Base-by-base conservation (phyloP, 2,888 invertebrate genomes). In the Saturnia pavonia region DNA sequence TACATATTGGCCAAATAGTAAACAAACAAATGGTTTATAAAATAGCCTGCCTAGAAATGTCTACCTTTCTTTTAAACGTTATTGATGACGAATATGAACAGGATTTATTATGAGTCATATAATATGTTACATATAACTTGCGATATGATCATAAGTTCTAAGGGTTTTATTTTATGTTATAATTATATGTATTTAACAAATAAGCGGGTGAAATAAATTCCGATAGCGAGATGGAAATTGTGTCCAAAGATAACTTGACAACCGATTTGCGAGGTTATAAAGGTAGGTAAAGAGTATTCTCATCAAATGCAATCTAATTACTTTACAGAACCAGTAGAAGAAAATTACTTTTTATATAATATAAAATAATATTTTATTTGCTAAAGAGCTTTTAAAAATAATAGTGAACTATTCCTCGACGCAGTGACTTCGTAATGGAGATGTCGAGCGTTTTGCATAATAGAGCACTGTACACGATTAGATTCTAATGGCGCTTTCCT, bases 381-480 rank as follows among this genome's bases (percentile, higher is more conserved):
- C 27, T 25, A 27, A 60, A 60, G 14, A 27, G 27, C 25, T 60
- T 60, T 57, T 14, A 14, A 60, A 60, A 60, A 60, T 27, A 60
- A 27, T 14, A 60, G 57, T 60, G 57, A 27, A 27, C 57, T 60
- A 60, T 60, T 27, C 27, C 25, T 25, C 25, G 57, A 60, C 14
- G 57, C 57, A 27, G 84, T 81, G 82, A 82, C 78, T 81, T 77
- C 80, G 79, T 87, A 86, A 89, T 86, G 85, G 84, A 85, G 83
- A 85, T 80, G 80, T 80, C 80, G 80, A 82, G 78, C 81, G 76
- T 85, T 90, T 89, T 87, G 84, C 91, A 90, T 91, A 91, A 91
- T 90, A 90, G 89, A 87, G 84, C 84, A 82, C 87, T 87, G 88
- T 88, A 87, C 87, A 83, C 87, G 91, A 91, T 91, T 90, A 89